Evolutionary conservation across 1,140 invertebrate species (phyloP).

Genomic region (Dinoponera quadriceps): DNA sequence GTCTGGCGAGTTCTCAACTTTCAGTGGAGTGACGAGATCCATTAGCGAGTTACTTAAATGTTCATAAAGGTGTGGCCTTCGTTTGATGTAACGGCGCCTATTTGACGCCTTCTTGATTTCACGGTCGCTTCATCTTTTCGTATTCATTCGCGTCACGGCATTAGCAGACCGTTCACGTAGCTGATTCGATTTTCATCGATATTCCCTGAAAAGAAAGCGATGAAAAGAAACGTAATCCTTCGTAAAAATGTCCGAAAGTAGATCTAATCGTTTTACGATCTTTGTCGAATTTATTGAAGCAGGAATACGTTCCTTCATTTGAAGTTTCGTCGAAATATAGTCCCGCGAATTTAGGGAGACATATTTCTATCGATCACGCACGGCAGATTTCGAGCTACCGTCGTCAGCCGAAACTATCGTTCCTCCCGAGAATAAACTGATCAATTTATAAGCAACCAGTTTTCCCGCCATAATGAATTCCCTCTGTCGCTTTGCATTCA

Average conservation of each 20-base stretch:
- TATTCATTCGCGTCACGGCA: slow-evolving; percentile 8
- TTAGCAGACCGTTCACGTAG: background rate
- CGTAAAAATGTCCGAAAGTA: background rate
- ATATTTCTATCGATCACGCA: background rate
- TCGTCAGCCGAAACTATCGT: background rate
- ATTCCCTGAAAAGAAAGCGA: background rate
- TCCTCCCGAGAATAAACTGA: slow-evolving; percentile 35
- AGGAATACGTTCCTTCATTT: background rate
- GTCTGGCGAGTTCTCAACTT: slow-evolving; percentile 74
- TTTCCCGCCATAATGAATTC: slow-evolving; percentile 55
- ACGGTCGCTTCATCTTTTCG: slow-evolving; percentile 23
- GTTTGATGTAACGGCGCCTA: slow-evolving; percentile 58
- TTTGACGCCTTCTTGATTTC: slow-evolving; percentile 53
- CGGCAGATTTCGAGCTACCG: background rate
- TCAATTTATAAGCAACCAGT: slow-evolving; percentile 60
- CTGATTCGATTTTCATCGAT: slow-evolving; percentile 20
- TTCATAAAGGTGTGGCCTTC: slow-evolving; percentile 72
- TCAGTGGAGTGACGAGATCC: slow-evolving; percentile 62
- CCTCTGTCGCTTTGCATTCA: slow-evolving; percentile 53
- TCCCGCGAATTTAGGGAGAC: background rate
- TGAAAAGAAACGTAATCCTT: background rate
- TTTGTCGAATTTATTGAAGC: background rate
- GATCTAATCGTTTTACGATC: background rate
- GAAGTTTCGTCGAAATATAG: background rate
- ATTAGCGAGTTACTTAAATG: slow-evolving; percentile 78